phyloP scores from a whole-genome alignment of 1,140 invertebrate species.

The Trissolcus basalis region DNA sequence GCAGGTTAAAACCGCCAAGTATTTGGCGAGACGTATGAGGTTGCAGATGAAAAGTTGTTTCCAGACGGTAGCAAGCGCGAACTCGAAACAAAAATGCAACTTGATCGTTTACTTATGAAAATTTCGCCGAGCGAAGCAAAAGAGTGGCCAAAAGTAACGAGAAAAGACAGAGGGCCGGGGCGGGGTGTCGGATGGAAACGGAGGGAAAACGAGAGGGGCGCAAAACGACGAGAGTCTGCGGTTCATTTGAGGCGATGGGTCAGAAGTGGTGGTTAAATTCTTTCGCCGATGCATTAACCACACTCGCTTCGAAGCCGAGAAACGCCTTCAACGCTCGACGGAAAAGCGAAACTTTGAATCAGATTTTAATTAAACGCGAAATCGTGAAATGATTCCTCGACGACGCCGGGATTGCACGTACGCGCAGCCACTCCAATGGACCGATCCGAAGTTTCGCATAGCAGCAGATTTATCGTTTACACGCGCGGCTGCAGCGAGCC shows the following conservation, averaged over 20 bases:
- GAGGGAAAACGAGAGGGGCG: constrained; percentile 1
- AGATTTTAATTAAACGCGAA: constrained; percentile 76
- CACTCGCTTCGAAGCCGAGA: constrained; percentile 64
- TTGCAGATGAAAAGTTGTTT: neutral
- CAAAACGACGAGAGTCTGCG: constrained; percentile 39
- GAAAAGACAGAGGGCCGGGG: constrained; percentile 10
- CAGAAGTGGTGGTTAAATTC: constrained; percentile 68
- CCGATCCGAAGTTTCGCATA: constrained; percentile 53
- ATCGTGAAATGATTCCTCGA: constrained; percentile 71
- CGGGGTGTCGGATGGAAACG: neutral
- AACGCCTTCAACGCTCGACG: constrained; percentile 52
- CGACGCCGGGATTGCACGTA: constrained; percentile 60
- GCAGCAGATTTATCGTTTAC: constrained; percentile 64
- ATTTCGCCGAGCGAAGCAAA: constrained; percentile 6
- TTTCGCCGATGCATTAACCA: constrained; percentile 74
- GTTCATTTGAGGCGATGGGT: constrained; percentile 47
- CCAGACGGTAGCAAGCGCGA: constrained; percentile 3
- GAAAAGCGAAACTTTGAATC: constrained; percentile 70
- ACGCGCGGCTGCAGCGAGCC: constrained; percentile 42
- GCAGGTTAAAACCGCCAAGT: no score
- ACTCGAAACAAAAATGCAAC: constrained; percentile 40
- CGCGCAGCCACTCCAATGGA: constrained; percentile 52
- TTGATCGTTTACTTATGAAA: constrained; percentile 16
- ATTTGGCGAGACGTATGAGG: no score
- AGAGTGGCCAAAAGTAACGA: no score